Base-by-base conservation (phyloP, 2,888 invertebrate genomes). In the Brachynemurus nebulosus region DNA sequence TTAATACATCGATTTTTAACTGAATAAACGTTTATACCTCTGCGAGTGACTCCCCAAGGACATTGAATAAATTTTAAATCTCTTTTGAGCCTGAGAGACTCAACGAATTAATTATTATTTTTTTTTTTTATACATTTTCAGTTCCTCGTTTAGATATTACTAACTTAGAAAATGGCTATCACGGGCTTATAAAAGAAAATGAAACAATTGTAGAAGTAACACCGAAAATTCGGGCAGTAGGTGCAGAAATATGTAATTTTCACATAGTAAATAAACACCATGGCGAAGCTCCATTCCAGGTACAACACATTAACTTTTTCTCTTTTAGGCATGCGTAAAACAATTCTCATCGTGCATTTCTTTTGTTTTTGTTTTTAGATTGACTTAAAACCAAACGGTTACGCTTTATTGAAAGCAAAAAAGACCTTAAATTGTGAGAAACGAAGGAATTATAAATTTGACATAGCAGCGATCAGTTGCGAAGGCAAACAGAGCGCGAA, bases 381-480 rank as follows among this genome's bases (percentile, higher is more conserved):
- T 46, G 54, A 62, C 50, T 57, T 62, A 42, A 61, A 61, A 45
- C 61, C 60, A 30, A 62, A 82, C 58, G 85, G 84, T 53, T 81
- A 83, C 67, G 86, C 90, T 50, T 88, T 89, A 53, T 70, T 92
- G 53, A 74, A 82, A 57, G 88, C 91, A 51, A 78, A 82, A 51
- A 78, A 80, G 55, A 80, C 80, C 45, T 77, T 96, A 54, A 91
- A 93, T 68, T 95, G 91, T 68, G 92, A 93, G 66, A 91, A 91
- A 63, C 72, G 90, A 44, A 83, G 88, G 58, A 89, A 88, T 66
- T 95, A 93, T 74, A 91, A 89, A 69, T 95, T 96, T 66, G 89
- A 91, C 67, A 90, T 95, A 62, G 85, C 90, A 44, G 93, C 93
- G 30, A 81, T 91, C 48, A 88, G 90, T 52, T 95, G 95, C 65